A percentile compares a stretch with the other conserved stretches of the same genome.
Conservation (phyloP, 2,113 vertebrate genomes). For the Accipiter cooperii region DNA sequence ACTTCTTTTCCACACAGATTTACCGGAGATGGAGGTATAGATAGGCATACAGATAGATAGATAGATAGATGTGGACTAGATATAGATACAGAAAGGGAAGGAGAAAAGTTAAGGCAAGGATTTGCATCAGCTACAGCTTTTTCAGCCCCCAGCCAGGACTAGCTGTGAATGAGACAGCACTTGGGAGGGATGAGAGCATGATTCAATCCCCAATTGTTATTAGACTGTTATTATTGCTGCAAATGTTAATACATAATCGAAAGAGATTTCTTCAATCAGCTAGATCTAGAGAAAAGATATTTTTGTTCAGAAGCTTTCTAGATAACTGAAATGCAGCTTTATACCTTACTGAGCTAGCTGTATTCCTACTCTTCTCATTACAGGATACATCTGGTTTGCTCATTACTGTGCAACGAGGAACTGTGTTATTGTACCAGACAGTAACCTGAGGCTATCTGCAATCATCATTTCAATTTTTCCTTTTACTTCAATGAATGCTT, state of each 20-base stretch:
- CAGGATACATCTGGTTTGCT: slow-evolving; percentile 23
- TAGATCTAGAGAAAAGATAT: neutral
- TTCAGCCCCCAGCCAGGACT: neutral
- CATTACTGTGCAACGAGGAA: neutral
- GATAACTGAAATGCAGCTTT: neutral
- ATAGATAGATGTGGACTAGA: neutral
- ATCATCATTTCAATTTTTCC: slow-evolving; percentile 15
- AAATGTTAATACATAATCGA: neutral
- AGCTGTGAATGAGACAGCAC: neutral
- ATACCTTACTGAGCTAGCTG: neutral
- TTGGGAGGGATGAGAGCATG: neutral
- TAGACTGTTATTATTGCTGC: neutral
- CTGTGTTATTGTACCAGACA: neutral
- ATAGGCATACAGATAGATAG: neutral
- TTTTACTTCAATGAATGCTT: slow-evolving; percentile 13
- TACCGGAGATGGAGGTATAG: neutral
- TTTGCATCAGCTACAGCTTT: neutral
- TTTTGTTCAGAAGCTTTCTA: neutral
- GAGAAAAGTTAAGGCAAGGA: neutral
- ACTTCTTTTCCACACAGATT: neutral
- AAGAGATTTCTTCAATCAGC: neutral
- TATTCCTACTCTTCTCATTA: neutral
- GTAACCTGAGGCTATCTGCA: slow-evolving; percentile 4
- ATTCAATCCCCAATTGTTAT: neutral
- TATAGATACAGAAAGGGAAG: neutral